Base-by-base conservation (phyloP, 1,140 invertebrate genomes). In the Bombus impatiens region DNA sequence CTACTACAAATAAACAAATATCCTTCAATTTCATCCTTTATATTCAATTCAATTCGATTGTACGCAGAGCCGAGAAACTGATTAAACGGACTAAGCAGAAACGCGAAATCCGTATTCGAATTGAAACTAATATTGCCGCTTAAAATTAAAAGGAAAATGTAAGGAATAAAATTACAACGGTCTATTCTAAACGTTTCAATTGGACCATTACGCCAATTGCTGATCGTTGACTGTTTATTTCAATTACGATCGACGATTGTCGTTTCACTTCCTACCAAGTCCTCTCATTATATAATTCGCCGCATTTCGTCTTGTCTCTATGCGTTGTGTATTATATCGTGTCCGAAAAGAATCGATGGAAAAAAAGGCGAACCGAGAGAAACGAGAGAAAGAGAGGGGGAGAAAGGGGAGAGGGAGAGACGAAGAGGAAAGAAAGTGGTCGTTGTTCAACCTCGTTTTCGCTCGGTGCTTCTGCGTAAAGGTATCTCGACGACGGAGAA, bases 41-140 rank as follows among this genome's bases (percentile, higher is more conserved):
- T 0, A 53, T 22, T 53, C 18, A 22, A 22, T 53, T 18, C 47
- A 2, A 53, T 53, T 53, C 18, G 3, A n/a, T 62, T n/a, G 12
- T 13, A n/a, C 12, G 3, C 59, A 12, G 1, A 62, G 10, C 28
- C 10, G 28, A n/a, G 59, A 13, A n/a, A n/a, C 10, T n/a, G 2
- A n/a, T 35, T n/a, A 25, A 74, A 32, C 22, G 42, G 13, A 28
- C 28, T 42, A 42, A 28, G 6, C 32, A n/a, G 25, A 62, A 70
- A 22, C n/a, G 57, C 70, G 57, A 32, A 87, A 88, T 84, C 76
- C 40, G 53, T 53, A 18, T 15, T 65, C 62, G 12, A 22, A 22
- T 22, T 37, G 0, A 37, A 68, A 25, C 25, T 25, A 35, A 68
- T 18, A 3, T 37, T 22, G 35, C 35, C 35, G 32, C 22, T 37